Evolutionary conservation across 1,140 invertebrate species (phyloP), one percentile per base, ranked within the genome.

Genomic region (Drosophila rhopaloa): DNA sequence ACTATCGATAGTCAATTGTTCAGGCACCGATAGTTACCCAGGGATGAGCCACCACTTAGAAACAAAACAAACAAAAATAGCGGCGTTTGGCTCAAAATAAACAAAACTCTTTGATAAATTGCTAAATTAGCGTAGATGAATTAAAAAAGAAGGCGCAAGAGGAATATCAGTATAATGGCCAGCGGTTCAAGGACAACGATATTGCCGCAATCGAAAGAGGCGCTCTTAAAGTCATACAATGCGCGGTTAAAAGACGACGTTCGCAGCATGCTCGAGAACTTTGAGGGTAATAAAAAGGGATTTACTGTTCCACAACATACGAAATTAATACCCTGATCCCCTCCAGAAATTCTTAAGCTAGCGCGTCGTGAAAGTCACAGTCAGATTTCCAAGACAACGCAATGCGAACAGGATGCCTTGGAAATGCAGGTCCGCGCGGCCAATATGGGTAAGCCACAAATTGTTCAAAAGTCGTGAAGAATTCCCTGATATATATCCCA

Each of bases 371-470:
- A 98, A 91, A 96, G 96, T 92, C 97, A 98, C 81, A 96, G 96
- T 13, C 97, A 98, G 93, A 93, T 98, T 53, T 96, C 96, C 29
- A 94, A 96, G 91, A 96, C 97, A 93, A 97, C 97, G 1, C 97
- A 98, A 91, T 97, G 97, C 91, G 98, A 99, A 93, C 97, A 98
- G 90, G 97, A 98, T 78, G 97, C 97, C 48, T 99, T 97, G 93
- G 98, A 99, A 94, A 98, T 99, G 97, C 97, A 98, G 93, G 98
- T 99, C 0, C 93, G 98, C 91, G 97, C 97, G 38, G 97, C 97
- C 4, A 99, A 99, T 92, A 98, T 99, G 90, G 95, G 96, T 96
- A 1, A 61, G 29, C 29, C 29, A 32, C 29, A 1, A 32, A 32
- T 7, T 8, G 29, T 32, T 32, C 8, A 32, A 32, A 32, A 32